Conservation (phyloP, 2,888 invertebrate genomes). For the Drosophila robusta region DNA sequence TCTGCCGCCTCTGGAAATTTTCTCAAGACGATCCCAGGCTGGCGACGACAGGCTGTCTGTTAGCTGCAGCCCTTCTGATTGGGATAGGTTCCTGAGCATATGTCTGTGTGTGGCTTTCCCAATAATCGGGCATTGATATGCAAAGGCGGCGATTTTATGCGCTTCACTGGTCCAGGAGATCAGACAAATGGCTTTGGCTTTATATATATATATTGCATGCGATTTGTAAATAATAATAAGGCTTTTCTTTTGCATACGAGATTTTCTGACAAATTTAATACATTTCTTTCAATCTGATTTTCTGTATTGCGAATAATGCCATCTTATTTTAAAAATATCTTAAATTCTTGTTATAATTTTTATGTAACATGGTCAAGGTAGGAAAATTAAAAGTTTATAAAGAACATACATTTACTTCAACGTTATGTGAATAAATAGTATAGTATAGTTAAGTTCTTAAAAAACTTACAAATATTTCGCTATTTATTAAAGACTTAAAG, state of each 20-base stretch:
- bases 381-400: too few species aligned
- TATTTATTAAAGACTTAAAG: too few species aligned
- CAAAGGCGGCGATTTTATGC: constrained; percentile 35
- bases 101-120: constrained; percentile 7
- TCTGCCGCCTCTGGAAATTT: constrained; percentile 63
- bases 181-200: constrained; percentile 27
- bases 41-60: constrained; percentile 72
- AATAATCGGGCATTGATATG: constrained; percentile 55
- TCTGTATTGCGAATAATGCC: neutral
- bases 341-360: too few species aligned
- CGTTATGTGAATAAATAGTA: too few species aligned
- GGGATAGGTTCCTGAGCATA: constrained; percentile 10
- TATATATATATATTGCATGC: constrained; percentile 1
- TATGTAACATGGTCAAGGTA: neutral
- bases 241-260: neutral
- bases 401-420: too few species aligned
- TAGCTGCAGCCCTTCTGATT: constrained; percentile 37
- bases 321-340: too few species aligned
- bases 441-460: too few species aligned
- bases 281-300: neutral
- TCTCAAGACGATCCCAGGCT: constrained; percentile 37
- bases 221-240: neutral
- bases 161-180: constrained; percentile 21
- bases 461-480: too few species aligned
- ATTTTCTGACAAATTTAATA: neutral